These are phyloP conservation scores for Drosophila melanogaster DNA, from an alignment of 1,140 invertebrate genomes.

Conservation along the genomic window Release_6_plus_ISO1_MT NT_033777.3:12402001-12402500, in stretches of 20 bases:
- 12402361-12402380: slow-evolving; percentile 96
- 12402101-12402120: slow-evolving; percentile 94
- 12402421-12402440: slow-evolving; percentile 91
- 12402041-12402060: slow-evolving; percentile 66
- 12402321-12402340: slow-evolving; percentile 93
- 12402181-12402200: slow-evolving; percentile 94
- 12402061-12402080: slow-evolving; percentile 93
- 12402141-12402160: slow-evolving; percentile 87
- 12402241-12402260: not conserved
- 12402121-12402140: slow-evolving; percentile 93
- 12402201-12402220: slow-evolving; percentile 93
- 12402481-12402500: slow-evolving; percentile 87
- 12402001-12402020: slow-evolving; percentile 62
- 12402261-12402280: slow-evolving; percentile 31
- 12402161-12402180: slow-evolving; percentile 87
- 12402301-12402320: slow-evolving; percentile 91
- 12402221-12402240: not conserved
- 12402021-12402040: slow-evolving; percentile 68
- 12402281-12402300: slow-evolving; percentile 92
- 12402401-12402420: slow-evolving; percentile 97
- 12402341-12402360: slow-evolving; percentile 92
- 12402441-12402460: slow-evolving; percentile 95
- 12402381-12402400: slow-evolving; percentile 96
- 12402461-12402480: slow-evolving; percentile 95
- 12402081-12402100: slow-evolving; percentile 90